phyloP scores from a whole-genome alignment of 2,888 invertebrate genomes.

The Hemistola chrysoprasaria region DNA sequence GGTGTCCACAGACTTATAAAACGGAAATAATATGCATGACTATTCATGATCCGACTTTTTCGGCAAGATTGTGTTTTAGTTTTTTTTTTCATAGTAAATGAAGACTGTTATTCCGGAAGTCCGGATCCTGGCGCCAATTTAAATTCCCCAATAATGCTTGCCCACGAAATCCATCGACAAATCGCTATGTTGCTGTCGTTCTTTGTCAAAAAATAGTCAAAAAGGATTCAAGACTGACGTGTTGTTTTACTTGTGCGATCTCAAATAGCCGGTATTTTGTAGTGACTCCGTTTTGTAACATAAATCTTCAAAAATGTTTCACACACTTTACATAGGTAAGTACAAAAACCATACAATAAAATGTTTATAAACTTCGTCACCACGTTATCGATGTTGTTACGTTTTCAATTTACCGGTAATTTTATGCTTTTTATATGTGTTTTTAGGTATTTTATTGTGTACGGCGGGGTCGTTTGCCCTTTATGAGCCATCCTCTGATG shows the following conservation, averaged over 20 bases:
- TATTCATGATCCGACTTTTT: too few relatives aligned
- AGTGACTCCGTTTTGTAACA: slow-evolving; percentile 37
- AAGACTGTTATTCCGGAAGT: too few relatives aligned
- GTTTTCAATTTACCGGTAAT: slow-evolving; percentile 40
- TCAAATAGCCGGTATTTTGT: slow-evolving; percentile 36
- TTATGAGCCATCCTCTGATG: slow-evolving; percentile 88
- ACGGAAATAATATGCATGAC: too few relatives aligned
- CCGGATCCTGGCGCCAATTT: slow-evolving; percentile 34
- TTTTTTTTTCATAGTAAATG: too few relatives aligned
- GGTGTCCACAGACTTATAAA: too few relatives aligned
- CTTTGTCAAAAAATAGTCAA: slow-evolving; percentile 28
- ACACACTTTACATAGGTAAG: slow-evolving; percentile 61
- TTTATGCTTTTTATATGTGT: slow-evolving; percentile 24
- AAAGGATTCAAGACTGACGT: slow-evolving; percentile 57
- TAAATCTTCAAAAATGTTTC: slow-evolving; percentile 56
- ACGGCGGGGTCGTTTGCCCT: slow-evolving; percentile 68
- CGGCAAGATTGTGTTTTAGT: too few relatives aligned
- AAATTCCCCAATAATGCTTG: slow-evolving; percentile 55
- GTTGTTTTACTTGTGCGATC: slow-evolving; percentile 47
- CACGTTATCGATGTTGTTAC: neutral
- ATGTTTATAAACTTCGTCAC: slow-evolving; percentile 34
- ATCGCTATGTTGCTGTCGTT: slow-evolving; percentile 22
- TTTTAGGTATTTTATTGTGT: slow-evolving; percentile 66
- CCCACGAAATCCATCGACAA: slow-evolving; percentile 78
- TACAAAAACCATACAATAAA: slow-evolving; percentile 54